Percentiles rank a stretch among this genome's conserved stretches.
phyloP scores from a whole-genome alignment of 2,888 invertebrate genomes.

The Incurvaria masculella region DNA sequence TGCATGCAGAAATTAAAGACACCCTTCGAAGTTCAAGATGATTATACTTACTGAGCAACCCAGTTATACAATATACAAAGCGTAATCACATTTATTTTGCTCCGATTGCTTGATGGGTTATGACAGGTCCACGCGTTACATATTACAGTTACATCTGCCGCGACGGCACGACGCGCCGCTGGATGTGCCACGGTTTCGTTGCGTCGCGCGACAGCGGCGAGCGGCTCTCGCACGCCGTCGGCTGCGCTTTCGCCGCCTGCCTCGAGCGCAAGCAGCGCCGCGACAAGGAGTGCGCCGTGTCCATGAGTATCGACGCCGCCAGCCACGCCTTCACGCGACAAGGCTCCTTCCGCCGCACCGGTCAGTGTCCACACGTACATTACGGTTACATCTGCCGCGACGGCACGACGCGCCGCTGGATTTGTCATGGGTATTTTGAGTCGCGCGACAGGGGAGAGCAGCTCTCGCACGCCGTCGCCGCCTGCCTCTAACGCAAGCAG shows the following conservation, averaged over 20 bases:
- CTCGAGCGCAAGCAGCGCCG: conserved; percentile 96
- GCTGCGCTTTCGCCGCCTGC: conserved; percentile 98
- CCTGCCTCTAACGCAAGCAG: conserved; percentile 92
- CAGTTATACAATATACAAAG: too few relatives aligned
- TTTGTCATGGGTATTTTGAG: conserved; percentile 99
- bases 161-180: conserved; percentile 96
- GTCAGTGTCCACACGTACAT: conserved; percentile 34
- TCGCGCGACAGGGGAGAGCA: conserved; percentile 96
- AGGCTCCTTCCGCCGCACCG: conserved; percentile 84
- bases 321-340: conserved; percentile 90
- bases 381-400: conserved; percentile 97
- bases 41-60: too few relatives aligned
- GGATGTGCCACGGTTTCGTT: conserved; percentile 99
- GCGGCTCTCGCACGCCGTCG: conserved; percentile 97
- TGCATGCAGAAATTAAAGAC: too few relatives aligned
- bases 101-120: too few relatives aligned
- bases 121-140: not conserved
- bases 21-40: too few relatives aligned
- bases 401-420: conserved; percentile 98
- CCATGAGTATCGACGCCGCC: conserved; percentile 88
- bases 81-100: too few relatives aligned
- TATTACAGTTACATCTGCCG: conserved; percentile 90
- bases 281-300: conserved; percentile 94
- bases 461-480: conserved; percentile 97
- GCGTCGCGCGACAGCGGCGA: conserved; percentile 96